Conservation (phyloP, 2,113 vertebrate species). For the Mesoclemmys tuberculata region DNA sequence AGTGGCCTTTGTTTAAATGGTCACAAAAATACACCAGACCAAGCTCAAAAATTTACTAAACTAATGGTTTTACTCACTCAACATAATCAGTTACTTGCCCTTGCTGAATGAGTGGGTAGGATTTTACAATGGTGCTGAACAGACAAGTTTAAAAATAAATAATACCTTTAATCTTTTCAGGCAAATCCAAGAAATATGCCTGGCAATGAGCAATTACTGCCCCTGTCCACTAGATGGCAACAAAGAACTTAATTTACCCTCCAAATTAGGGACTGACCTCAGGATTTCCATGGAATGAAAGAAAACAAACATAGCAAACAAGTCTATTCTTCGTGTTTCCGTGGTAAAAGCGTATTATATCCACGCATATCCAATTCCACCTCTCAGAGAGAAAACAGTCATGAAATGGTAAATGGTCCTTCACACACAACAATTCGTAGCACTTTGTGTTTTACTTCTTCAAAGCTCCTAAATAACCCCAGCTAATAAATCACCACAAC, state of each 20-base stretch:
- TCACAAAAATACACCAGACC: background rate
- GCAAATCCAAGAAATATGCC: background rate
- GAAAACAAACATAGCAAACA: background rate
- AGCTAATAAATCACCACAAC: background rate
- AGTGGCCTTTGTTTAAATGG: background rate
- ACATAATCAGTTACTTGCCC: background rate
- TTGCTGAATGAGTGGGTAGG: background rate
- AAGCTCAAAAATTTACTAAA: background rate
- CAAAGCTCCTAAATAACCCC: background rate
- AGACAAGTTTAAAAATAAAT: background rate
- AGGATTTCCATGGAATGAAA: background rate
- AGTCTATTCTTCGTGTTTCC: background rate
- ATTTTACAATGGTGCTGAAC: background rate
- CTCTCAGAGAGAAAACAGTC: background rate
- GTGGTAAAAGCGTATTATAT: background rate
- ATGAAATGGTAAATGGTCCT: background rate
- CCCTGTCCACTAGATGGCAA: constrained; percentile 60
- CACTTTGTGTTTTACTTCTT: background rate
- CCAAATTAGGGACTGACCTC: fast-evolving
- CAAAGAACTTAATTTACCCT: constrained; percentile 33
- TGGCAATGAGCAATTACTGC: background rate
- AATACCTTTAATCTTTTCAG: background rate
- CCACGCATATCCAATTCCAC: background rate
- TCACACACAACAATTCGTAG: background rate
- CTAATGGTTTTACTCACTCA: background rate